Conservation (phyloP, 1,140 invertebrate species). For the Trichonephila inaurata region DNA sequence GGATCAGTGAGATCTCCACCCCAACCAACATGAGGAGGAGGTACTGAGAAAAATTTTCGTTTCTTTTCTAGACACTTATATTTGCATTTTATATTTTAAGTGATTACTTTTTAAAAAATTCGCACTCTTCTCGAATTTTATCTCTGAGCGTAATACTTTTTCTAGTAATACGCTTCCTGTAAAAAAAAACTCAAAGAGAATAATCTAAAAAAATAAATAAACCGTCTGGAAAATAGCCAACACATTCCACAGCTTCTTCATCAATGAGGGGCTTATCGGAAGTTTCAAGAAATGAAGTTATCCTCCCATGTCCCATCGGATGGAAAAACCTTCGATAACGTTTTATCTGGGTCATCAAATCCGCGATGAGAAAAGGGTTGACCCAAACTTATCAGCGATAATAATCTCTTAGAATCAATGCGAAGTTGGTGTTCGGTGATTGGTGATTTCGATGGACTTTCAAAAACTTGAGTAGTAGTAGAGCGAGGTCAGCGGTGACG, state of each 20-base stretch:
- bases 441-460: not conserved
- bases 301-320: not conserved
- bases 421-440: not conserved
- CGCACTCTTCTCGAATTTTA: no score
- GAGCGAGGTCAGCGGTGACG: not conserved
- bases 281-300: not conserved
- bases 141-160: no score
- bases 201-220: not conserved
- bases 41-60: no score
- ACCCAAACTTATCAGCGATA: not conserved
- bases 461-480: not conserved
- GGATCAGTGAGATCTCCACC: no score
- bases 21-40: no score
- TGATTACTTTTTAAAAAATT: no score
- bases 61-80: no score
- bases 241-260: not conserved
- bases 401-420: not conserved
- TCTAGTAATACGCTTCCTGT: not conserved
- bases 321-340: not conserved
- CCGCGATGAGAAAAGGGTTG: not conserved
- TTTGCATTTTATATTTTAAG: no score
- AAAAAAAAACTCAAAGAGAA: not conserved
- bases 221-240: not conserved
- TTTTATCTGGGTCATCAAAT: constrained; percentile 10
- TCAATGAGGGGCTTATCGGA: not conserved